Base-by-base conservation (phyloP, 2,888 invertebrate genomes). In the Nomada fucata region DNA sequence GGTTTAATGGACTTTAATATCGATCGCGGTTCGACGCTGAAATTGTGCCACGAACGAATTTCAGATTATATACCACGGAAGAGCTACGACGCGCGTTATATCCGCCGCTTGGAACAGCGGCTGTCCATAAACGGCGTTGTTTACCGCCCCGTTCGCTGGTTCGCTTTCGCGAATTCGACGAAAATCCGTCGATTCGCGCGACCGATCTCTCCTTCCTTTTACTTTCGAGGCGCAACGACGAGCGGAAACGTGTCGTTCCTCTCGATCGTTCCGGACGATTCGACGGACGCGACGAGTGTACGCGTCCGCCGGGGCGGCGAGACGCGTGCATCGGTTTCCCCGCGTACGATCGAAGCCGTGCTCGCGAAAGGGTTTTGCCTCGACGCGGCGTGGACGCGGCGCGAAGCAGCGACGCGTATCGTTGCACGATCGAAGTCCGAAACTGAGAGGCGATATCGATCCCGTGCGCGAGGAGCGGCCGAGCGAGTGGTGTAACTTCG, bases 1-100 rank as follows among this genome's bases (percentile, higher is more conserved):
- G 76, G 87, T 88, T 88, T 88, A 88, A 88, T 87, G 89, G 88
- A 87, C 89, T 88, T 80, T 84, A 88, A 86, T 87, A 88, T 88
- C 88, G 88, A 88, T 88, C 88, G 89, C 74, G 87, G 85, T 79
- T 81, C 85, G 76, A 79, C 76, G 85, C 75, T 85, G 80, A 88
- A 88, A 88, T 83, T 87, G 85, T 88, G 87, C 89, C 87, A 85
- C 81, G 77, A 82, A 85, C 87, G 83, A 88, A 88, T 86, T 88
- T 87, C 82, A 84, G 87, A 87, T 86, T 84, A 86, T 82, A 77
- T 60, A 67, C 77, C 61, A 26, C 57, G 55, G 69, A 65, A 71
- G 84, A 84, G 79, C 47, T 70, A 68, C 73, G 84, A 79, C 67
- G 86, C 67, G 86, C 80, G 80, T 86, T 88, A 86, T 86, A 86